phyloP scores from a whole-genome alignment of 2,113 vertebrate species.

The Gasterosteus aculeatus region DNA sequence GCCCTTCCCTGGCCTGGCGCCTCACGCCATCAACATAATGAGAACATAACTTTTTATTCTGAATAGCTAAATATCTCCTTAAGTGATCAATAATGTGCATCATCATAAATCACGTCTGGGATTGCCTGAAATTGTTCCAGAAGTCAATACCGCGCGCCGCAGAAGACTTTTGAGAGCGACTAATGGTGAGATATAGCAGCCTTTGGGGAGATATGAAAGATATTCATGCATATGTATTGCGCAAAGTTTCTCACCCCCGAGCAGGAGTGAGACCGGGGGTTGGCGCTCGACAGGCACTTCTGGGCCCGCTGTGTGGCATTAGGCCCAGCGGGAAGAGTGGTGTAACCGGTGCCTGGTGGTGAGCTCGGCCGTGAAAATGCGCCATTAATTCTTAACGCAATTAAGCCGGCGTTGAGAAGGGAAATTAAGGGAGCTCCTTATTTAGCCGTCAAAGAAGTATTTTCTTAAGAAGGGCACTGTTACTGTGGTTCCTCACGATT shows the following conservation, averaged over 20 bases:
- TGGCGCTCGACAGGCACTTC: slow-evolving; percentile 88
- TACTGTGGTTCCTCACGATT: slow-evolving; percentile 87
- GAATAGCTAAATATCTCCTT: slow-evolving; percentile 96
- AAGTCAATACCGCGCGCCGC: slow-evolving; percentile 91
- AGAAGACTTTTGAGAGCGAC: slow-evolving; percentile 86
- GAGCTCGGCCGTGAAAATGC: slow-evolving; percentile 92
- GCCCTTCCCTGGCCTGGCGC: slow-evolving; percentile 85
- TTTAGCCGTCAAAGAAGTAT: slow-evolving; percentile 90
- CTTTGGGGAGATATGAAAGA: slow-evolving; percentile 89
- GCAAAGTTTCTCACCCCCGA: slow-evolving; percentile 79
- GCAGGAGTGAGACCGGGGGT: slow-evolving; percentile 86
- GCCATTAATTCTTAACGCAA: slow-evolving; percentile 97
- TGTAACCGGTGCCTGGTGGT: slow-evolving; percentile 91
- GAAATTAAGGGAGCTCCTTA: slow-evolving; percentile 92
- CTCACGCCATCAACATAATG: slow-evolving; percentile 87
- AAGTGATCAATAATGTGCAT: slow-evolving; percentile 97
- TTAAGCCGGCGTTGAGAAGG: slow-evolving; percentile 91
- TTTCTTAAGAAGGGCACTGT: slow-evolving; percentile 87
- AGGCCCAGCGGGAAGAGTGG: slow-evolving; percentile 92
- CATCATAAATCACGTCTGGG: slow-evolving; percentile 93
- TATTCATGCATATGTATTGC: slow-evolving; percentile 78
- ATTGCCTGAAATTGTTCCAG: slow-evolving; percentile 95
- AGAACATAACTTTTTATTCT: slow-evolving; percentile 89
- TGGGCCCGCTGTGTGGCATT: slow-evolving; percentile 88
- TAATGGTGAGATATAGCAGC: slow-evolving; percentile 93